Base-by-base conservation (phyloP, 2,888 invertebrate genomes). In the Amaurobius ferox region DNA sequence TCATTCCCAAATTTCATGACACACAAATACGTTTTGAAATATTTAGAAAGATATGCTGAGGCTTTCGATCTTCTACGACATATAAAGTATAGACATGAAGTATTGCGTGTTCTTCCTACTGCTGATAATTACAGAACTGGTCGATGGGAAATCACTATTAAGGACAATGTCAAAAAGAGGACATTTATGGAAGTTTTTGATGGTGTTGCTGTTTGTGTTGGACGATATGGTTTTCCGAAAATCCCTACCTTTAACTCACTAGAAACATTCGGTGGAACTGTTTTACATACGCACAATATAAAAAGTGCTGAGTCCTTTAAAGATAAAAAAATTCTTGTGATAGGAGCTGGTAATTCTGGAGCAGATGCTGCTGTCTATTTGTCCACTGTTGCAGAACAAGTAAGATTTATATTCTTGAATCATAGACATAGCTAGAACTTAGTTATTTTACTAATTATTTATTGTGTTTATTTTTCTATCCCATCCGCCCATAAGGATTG, bases 341-440 rank as follows among this genome's bases (percentile, higher is more conserved):
- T 93, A 30, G 93, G 93, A 3, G 91, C 92, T 76, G 92, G 93
- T 1, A 93, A 93, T 88, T 92, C 92, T 0, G 92, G 91, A 0
- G 91, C 90, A 0, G 92, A 92, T 89, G 89, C 90, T 5, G 91
- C 91, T 26, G 91, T 91, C 3, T 91, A 91, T 74, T 88, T 92
- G 35, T 90, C 91, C 71, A 86, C 90, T 23, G 88, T 90, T 28
- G 88, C 90, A 16, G 89, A 90, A 66, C 89, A 91, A 90, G 77
- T 91, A 87, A 79, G 72, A 9, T 7, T 35, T 35, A 7, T n/a
- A n/a, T n/a, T n/a, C n/a, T n/a, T n/a, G n/a, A n/a, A n/a, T n/a
- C n/a, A n/a, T n/a, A n/a, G n/a, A n/a, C n/a, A n/a, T n/a, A n/a
- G n/a, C n/a, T n/a, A n/a, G n/a, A n/a, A n/a, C n/a, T n/a, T n/a